Conservation (phyloP, 1,140 invertebrate genomes). For the Nasonia longicornis region DNA sequence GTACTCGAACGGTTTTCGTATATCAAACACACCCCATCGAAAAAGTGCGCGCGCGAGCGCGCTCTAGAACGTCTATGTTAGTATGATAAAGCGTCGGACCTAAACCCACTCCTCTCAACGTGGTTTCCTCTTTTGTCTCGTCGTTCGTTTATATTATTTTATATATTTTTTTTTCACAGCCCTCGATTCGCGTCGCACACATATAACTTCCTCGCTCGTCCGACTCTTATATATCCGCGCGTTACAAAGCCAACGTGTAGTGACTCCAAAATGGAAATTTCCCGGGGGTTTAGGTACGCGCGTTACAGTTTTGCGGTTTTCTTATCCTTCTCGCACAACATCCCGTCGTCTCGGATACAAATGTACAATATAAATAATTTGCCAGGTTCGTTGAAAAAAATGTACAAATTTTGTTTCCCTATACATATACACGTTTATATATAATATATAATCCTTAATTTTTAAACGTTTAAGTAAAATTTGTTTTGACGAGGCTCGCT, state of each 20-base stretch:
- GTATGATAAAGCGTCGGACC: conserved; percentile 25
- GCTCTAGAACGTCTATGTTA: conserved; percentile 15
- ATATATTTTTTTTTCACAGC: conserved; percentile 62
- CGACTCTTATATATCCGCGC: not conserved
- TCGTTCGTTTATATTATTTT: conserved; percentile 4
- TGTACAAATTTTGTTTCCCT: conserved; percentile 60
- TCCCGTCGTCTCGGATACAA: conserved; percentile 38
- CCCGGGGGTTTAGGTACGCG: conserved; percentile 36
- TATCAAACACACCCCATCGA: not conserved
- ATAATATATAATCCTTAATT: conserved; percentile 21
- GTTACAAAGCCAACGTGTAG: conserved; percentile 32
- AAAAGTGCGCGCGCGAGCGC: conserved; percentile 4
- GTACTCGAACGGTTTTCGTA: conserved; percentile 33
- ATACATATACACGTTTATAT: conserved; percentile 20
- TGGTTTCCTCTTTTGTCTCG: conserved; percentile 31
- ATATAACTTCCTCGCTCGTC: conserved; percentile 30
- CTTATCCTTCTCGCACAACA: conserved; percentile 11
- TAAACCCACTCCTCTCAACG: conserved; percentile 40
- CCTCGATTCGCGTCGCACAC: conserved; percentile 61
- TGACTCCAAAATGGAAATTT: conserved; percentile 25
- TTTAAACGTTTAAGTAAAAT: conserved; percentile 35
- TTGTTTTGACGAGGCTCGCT: conserved; percentile 16
- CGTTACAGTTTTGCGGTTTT: conserved; percentile 23
- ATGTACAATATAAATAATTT: conserved; percentile 68
- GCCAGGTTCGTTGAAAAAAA: conserved; percentile 55